phyloP scores from a whole-genome alignment of 2,113 vertebrate genomes.

The Tenebrosternarchus preto region DNA sequence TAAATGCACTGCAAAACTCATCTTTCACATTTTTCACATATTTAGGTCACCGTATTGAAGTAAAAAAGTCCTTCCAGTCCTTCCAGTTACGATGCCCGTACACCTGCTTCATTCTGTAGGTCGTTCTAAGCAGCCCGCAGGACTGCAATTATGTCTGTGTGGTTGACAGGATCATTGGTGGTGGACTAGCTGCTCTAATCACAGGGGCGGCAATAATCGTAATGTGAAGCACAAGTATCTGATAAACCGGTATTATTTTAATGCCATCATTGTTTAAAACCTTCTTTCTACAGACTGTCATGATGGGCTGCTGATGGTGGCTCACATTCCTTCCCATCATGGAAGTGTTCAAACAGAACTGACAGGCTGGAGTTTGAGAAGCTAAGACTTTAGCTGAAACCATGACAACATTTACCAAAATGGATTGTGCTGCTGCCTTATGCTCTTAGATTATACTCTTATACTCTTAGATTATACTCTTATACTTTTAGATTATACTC shows the following conservation, averaged over 20 bases:
- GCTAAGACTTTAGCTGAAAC: not conserved
- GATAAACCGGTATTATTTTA: not conserved
- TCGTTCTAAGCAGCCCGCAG: not conserved
- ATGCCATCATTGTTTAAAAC: not conserved
- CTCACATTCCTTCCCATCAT: not conserved
- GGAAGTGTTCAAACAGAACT: not conserved
- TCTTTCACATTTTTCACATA: not conserved
- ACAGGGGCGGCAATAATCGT: not conserved
- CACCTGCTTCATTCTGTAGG: not conserved
- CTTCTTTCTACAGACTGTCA: not conserved
- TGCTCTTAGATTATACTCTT: too few relatives aligned
- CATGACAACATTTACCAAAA: not conserved
- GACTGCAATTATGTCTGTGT: not conserved
- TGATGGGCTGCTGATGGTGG: not conserved
- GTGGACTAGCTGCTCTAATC: not conserved
- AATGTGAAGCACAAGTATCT: not conserved
- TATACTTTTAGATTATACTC: too few relatives aligned
- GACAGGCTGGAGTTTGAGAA: not conserved
- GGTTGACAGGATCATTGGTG: not conserved
- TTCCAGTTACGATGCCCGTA: not conserved
- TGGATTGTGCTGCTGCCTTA: too few relatives aligned
- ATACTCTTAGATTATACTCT: too few relatives aligned
- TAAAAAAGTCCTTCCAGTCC: not conserved
- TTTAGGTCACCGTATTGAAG: not conserved
- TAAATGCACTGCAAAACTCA: not conserved